phyloP scores from a whole-genome alignment of 2,113 vertebrate genomes.

The Anarhynchus alexandrinus region DNA sequence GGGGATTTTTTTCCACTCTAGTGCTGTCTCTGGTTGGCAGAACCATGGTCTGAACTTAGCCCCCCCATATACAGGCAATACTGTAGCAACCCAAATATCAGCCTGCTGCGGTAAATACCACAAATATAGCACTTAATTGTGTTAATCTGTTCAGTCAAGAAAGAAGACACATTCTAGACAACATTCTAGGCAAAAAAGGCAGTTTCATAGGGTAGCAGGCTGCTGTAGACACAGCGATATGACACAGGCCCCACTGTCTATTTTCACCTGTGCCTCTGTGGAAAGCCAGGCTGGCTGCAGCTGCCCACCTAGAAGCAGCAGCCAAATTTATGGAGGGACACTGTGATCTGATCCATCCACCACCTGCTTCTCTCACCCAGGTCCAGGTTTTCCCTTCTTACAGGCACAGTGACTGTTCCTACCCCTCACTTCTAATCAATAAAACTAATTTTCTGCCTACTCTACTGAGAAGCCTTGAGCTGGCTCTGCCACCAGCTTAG shows the following conservation, averaged over 20 bases:
- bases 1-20: background rate
- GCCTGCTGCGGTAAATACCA: background rate
- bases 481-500: background rate
- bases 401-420: background rate
- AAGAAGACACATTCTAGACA: background rate
- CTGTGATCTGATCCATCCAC: background rate
- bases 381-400: background rate
- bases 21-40: background rate
- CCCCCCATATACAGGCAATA: background rate
- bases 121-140: background rate
- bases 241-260: no score
- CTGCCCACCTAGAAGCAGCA: background rate
- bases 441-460: slow-evolving; percentile 10
- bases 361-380: background rate
- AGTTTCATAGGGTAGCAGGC: background rate
- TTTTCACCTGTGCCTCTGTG: background rate
- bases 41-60: background rate
- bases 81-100: background rate
- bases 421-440: background rate
- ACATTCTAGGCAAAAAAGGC: background rate
- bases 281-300: background rate
- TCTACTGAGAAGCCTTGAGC: background rate
- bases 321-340: background rate
- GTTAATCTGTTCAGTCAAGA: background rate
- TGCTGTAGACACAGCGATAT: background rate